A percentile compares a stretch with the other conserved stretches of the same genome.
These are phyloP conservation scores for Catharus bicknelli DNA, from an alignment of 2,113 vertebrate genomes.

Conservation along the genomic window DNA sequence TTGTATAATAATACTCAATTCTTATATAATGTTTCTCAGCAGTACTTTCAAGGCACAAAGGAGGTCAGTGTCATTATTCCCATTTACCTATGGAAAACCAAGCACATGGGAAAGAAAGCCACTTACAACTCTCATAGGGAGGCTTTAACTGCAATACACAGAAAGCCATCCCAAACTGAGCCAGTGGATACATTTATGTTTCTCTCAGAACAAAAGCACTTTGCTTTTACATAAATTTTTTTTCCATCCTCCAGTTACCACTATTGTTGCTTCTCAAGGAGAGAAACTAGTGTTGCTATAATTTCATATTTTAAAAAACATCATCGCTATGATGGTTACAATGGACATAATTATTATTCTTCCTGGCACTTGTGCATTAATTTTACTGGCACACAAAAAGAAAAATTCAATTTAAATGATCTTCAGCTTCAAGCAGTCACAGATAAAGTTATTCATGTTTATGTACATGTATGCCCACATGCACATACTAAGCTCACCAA, in stretches of 20 bases:
- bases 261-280: background rate
- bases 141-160: background rate
- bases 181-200: background rate
- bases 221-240: background rate
- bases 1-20: constrained; percentile 40
- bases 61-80: background rate
- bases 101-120: constrained; percentile 16
- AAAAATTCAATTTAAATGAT: background rate
- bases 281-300: background rate
- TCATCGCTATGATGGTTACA: background rate
- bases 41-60: constrained; percentile 22
- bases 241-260: background rate
- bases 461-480: background rate
- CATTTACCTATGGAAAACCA: background rate
- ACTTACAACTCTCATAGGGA: background rate
- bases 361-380: background rate
- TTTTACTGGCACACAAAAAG: background rate
- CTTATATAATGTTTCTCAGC: constrained; percentile 13
- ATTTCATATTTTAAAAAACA: background rate
- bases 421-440: background rate
- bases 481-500: background rate
- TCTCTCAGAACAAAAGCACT: background rate
- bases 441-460: background rate
- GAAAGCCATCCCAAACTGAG: background rate
- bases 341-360: background rate